Evolutionary conservation across 2,888 invertebrate genomes (phyloP), one percentile per base, ranked within the genome.

Genomic region (Melanostoma scalare): DNA sequence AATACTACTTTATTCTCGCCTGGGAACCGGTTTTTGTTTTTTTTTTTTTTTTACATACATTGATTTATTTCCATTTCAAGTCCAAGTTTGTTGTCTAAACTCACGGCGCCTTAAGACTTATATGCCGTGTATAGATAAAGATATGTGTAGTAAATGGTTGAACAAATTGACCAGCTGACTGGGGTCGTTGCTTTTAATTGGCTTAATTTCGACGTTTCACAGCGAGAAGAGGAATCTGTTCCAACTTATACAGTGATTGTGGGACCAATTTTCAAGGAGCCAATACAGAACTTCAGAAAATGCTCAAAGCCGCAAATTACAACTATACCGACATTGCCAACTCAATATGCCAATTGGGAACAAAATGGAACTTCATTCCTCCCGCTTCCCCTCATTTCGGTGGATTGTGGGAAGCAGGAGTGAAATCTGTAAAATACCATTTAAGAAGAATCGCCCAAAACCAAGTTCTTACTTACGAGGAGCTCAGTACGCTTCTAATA

Each of bases 131-230:
- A n/a, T n/a, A n/a, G n/a, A n/a, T n/a, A n/a, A n/a, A n/a, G n/a
- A n/a, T n/a, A n/a, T n/a, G n/a, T n/a, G n/a, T n/a, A n/a, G n/a
- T n/a, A n/a, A n/a, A n/a, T n/a, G n/a, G n/a, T n/a, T n/a, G n/a
- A n/a, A n/a, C n/a, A n/a, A n/a, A n/a, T n/a, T n/a, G n/a, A n/a
- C n/a, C n/a, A n/a, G n/a, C n/a, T n/a, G n/a, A n/a, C n/a, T n/a
- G n/a, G n/a, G n/a, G n/a, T n/a, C n/a, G n/a, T n/a, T n/a, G n/a
- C n/a, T n/a, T n/a, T n/a, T n/a, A n/a, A n/a, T n/a, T 68, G 0
- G 56, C 68, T 20, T 55, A 55, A 3, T 46, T 68, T 6, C 35
- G 55, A 35, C 35, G 46, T 1, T 68, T 68, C 6, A 68, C 42
- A n/a, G 31, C 46, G 1, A 2, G 55, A 4, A 44, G 55, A 20